Evolutionary conservation across 2,888 invertebrate genomes (phyloP).

Genomic region (Crepidodera aurea): DNA sequence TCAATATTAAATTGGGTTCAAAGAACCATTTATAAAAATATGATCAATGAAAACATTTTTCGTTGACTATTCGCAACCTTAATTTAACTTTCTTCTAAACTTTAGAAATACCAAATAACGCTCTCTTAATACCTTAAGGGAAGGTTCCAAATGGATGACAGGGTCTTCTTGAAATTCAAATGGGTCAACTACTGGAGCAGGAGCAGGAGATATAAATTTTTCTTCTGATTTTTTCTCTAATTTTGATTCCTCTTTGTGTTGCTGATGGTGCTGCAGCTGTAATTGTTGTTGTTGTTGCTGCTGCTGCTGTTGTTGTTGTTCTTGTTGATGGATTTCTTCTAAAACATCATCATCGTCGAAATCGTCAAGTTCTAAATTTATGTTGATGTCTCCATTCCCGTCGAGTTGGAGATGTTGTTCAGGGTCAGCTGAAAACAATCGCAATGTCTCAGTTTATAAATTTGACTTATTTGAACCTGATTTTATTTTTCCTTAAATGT

Average conservation of each 20-base stretch:
- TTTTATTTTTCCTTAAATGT: background rate
- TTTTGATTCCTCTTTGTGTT: constrained; percentile 11
- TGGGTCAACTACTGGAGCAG: constrained; percentile 52
- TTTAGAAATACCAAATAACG: no score
- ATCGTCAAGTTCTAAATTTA: constrained; percentile 57
- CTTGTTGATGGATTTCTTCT: constrained; percentile 39
- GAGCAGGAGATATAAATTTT: constrained; percentile 14
- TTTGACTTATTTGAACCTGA: no score
- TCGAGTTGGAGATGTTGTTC: constrained; percentile 59
- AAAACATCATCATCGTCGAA: constrained; percentile 54
- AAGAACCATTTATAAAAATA: no score
- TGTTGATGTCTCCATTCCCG: constrained; percentile 59
- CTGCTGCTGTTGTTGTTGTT: constrained; percentile 5
- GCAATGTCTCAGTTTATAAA: constrained; percentile 58
- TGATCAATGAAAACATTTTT: no score
- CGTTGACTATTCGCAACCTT: no score
- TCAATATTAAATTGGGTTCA: no score
- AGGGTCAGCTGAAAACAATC: constrained; percentile 59
- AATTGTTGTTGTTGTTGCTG: constrained; percentile 26
- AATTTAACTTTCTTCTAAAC: no score
- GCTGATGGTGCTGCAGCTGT: no score
- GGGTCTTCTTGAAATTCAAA: constrained; percentile 61
- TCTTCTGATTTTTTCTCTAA: constrained; percentile 42
- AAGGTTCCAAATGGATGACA: constrained; percentile 49
- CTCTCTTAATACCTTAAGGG: constrained; percentile 30